A percentile compares a stretch with the other conserved stretches of the same genome.
These are phyloP conservation scores for Dryoscopus gambensis DNA, from an alignment of 2,113 vertebrate species.

Conservation along the genomic window DNA sequence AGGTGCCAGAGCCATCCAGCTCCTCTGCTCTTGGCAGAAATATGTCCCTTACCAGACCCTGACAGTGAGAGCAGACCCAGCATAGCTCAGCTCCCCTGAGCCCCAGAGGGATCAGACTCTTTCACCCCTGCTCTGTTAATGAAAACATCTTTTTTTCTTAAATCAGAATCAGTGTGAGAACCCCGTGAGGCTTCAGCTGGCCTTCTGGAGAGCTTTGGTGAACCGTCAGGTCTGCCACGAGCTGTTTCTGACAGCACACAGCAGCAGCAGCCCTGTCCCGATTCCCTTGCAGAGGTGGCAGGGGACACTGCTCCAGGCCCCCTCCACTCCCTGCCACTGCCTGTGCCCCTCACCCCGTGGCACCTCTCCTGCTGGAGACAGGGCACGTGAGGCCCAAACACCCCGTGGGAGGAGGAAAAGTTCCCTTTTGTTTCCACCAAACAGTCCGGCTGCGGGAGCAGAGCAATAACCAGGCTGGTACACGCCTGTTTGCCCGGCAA, in stretches of 20 bases:
- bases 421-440: neutral
- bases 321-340: accelerated
- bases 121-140: neutral
- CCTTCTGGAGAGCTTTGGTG: neutral
- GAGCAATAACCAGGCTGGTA: neutral
- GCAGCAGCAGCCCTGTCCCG: neutral
- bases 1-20: neutral
- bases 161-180: neutral
- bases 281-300: neutral
- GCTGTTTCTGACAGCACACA: accelerated
- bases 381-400: neutral
- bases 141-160: neutral
- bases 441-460: neutral
- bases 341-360: accelerated
- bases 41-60: accelerated
- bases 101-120: neutral
- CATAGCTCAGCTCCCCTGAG: neutral
- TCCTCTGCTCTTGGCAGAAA: neutral
- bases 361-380: accelerated
- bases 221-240: neutral
- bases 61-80: neutral
- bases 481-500: conserved; percentile 2
- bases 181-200: neutral
- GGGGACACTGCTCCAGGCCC: neutral
- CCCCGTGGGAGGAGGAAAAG: neutral